A percentile compares a stretch with the other conserved stretches of the same genome.
phyloP scores from a whole-genome alignment of 2,888 invertebrate species.

The Chymomyza fuscimana region DNA sequence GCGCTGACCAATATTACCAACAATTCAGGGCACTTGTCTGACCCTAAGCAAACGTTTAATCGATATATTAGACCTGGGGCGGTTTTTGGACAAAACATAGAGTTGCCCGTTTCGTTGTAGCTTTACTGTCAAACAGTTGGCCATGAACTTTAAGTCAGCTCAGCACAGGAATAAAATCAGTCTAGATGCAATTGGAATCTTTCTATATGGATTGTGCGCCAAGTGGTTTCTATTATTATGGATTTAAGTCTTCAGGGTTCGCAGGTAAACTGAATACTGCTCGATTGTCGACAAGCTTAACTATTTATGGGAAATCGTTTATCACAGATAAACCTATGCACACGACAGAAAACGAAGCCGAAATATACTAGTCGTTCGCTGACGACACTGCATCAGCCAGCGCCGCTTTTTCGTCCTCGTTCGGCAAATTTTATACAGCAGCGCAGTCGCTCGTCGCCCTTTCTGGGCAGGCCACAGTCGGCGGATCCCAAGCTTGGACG shows the following conservation, averaged over 20 bases:
- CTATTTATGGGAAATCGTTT: not conserved
- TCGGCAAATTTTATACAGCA: constrained; percentile 77
- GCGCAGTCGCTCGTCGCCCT: constrained; percentile 73
- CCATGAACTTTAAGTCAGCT: constrained; percentile 43
- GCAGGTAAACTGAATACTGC: constrained; percentile 67
- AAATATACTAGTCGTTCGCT: constrained; percentile 70
- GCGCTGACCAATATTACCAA: constrained; percentile 59
- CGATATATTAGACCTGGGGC: constrained; percentile 53
- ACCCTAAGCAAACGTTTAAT: constrained; percentile 61
- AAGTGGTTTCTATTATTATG: constrained; percentile 66
- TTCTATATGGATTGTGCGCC: constrained; percentile 15
- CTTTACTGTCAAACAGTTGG: constrained; percentile 47
- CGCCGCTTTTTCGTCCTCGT: constrained; percentile 70
- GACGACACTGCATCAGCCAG: constrained; percentile 51
- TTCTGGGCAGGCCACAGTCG: constrained; percentile 76
- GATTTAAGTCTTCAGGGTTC: constrained; percentile 79
- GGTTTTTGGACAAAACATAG: constrained; percentile 57
- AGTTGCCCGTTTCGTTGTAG: constrained; percentile 8
- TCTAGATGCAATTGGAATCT: constrained; percentile 41
- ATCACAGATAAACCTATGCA: constrained; percentile 79
- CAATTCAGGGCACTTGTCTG: constrained; percentile 41
- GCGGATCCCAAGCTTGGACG: constrained; percentile 77
- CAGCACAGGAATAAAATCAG: constrained; percentile 12
- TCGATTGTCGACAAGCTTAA: not conserved
- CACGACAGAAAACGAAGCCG: constrained; percentile 77